Base-by-base conservation (phyloP, 1,140 invertebrate species). In the Cotesia vestalis region DNA sequence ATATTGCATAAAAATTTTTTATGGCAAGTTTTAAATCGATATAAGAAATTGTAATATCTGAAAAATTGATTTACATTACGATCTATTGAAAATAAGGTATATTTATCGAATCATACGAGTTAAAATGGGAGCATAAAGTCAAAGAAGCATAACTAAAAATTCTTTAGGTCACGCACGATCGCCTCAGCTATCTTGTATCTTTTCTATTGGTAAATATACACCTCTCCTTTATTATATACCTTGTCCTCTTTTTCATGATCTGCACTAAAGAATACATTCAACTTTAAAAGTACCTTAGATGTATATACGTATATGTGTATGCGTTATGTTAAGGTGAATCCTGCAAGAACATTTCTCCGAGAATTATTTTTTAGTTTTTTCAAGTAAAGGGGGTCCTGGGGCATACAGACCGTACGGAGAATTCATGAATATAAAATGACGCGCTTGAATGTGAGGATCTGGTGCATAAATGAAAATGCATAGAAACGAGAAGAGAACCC, bases 341-440 rank as follows among this genome's bases (percentile, higher is more conserved):
- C 61, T 71, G 20, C 17, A 27, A 20, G 66, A 17, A 62, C n/a
- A 52, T 59, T 40, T 57, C 52, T 57, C 20, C 46, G 20, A 20
- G 61, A 38, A 36, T 66, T 75, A 68, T 40, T 40, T 40, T 40
- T 40, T 40, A 8, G 5, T 40, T 40, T 46, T 46, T 46, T 46
- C 11, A 9, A 9, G 6, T 46, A 2, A 55, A 64, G 74, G 55
- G 67, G 51, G 59, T 75, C 69, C 52, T 63, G 52, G 51, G 46
- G 72, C 62, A 55, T 73, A 20, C 55, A 71, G 72, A 68, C 71
- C 71, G 72, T 75, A 75, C 71, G 61, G 46, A 70, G 74, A 75
- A 73, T 75, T 75, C 71, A 75, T 75, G 71, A 75, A 75, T 73
- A 75, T 57, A 57, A 75, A 67, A 75, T 73, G 74, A 75, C 67